phyloP scores from a whole-genome alignment of 2,888 invertebrate genomes.

The Flexamia atlantica region DNA sequence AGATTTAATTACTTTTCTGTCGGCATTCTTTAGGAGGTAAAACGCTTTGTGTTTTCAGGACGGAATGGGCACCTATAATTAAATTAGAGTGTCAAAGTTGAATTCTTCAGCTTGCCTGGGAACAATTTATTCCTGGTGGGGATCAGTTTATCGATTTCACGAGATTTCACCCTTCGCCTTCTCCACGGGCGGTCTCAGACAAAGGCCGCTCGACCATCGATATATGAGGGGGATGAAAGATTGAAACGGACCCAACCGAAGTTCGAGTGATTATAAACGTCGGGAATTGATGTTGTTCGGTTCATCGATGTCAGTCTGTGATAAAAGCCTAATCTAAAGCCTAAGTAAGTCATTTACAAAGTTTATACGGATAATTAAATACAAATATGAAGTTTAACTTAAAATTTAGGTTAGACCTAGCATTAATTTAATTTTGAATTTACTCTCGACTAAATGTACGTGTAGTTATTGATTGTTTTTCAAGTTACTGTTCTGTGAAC shows the following conservation, averaged over 20 bases:
- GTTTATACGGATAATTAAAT: too few relatives aligned
- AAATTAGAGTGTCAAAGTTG: constrained; percentile 41
- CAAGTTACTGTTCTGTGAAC: too few relatives aligned
- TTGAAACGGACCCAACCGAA: background rate
- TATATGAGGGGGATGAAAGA: background rate
- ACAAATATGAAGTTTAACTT: too few relatives aligned
- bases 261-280: too few relatives aligned
- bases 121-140: constrained; percentile 19
- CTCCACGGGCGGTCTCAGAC: constrained; percentile 37
- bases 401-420: too few relatives aligned
- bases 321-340: too few relatives aligned
- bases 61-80: constrained; percentile 35
- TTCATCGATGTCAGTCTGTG: too few relatives aligned
- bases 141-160: constrained; percentile 37
- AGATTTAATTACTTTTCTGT: constrained; percentile 39
- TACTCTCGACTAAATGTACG: too few relatives aligned
- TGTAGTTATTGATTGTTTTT: too few relatives aligned
- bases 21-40: constrained; percentile 41
- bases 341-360: too few relatives aligned
- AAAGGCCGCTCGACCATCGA: constrained; percentile 6
- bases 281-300: too few relatives aligned
- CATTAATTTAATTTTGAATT: too few relatives aligned
- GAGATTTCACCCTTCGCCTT: constrained; percentile 35
- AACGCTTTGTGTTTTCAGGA: constrained; percentile 37
- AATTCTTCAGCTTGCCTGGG: constrained; percentile 33